Base-by-base conservation (phyloP, 37 sponge, comb jelly and placozoan species). In the Oscarella lobularis region DNA sequence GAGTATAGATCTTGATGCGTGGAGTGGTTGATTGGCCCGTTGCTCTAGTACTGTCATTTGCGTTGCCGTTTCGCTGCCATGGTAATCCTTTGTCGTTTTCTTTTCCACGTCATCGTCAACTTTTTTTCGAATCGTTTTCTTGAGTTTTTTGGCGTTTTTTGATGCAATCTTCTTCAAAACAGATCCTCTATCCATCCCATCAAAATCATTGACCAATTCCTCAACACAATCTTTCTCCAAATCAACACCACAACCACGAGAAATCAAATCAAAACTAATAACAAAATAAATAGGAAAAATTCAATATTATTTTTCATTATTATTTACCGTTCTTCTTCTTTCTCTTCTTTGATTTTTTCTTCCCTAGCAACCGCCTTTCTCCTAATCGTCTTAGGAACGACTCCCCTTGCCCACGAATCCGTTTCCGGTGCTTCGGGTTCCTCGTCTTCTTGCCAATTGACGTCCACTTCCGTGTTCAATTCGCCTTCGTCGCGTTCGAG, bases 331-430 rank as follows among this genome's bases (percentile, higher is more conserved):
- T 27, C 60, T 48, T 48, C 60, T 20, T 9, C 14, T 48, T 48
- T 9, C 20, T 9, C 20, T 20, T 48, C 60, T 27, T 48, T 20
- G 9, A 20, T 48, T 48, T 48, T 9, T 48, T 27, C 20, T 48
- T 48, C 14, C 9, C 14, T 9, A 48, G n/a, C n/a, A n/a, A n/a
- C n/a, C n/a, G n/a, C n/a, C n/a, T n/a, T n/a, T n/a, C n/a, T n/a
- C n/a, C n/a, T n/a, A n/a, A n/a, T 48, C 60, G 60, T 48, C 60
- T 48, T 48, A 3, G 82, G 86, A 14, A 85, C 84, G 54, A 82
- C 55, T 0, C 90, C 86, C 3, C 86, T 30, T 1, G 86, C 90
- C 90, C 90, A 89, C 0, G 86, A 77, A 72, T 89, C 90, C 6
- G 85, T 79, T 4, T 41, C 31, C 3, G 90, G 67, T 30, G 78